Evolutionary conservation across 2,888 invertebrate species (phyloP), one percentile per base, ranked within the genome.

Genomic region (Drosophila meridionalis): DNA sequence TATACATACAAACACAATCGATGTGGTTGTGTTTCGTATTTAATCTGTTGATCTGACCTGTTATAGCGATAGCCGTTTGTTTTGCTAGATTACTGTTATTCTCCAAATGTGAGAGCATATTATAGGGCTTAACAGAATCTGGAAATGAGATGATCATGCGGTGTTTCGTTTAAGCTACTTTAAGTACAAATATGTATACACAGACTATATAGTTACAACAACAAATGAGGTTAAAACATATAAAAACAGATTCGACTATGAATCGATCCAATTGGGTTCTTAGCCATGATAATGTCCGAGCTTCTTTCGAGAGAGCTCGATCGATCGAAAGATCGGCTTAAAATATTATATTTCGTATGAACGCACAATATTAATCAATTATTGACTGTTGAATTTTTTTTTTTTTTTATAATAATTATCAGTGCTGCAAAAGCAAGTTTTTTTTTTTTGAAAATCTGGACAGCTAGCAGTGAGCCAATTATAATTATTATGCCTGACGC

Each of bases 51-150:
- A 77, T 83, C 92, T 92, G 90, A 92, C 92, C 92, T 92, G 92
- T 90, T 90, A 92, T 92, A 87, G 92, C 91, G 85, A 92, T 92
- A 81, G 92, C 92, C 86, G 92, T 92, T 91, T 92, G 91, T 85
- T 91, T 91, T 88, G 92, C 84, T 76, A 92, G 91, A 91, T 91
- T 92, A 90, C 92, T 92, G 89, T 92, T 92, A 86, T 91, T 92
- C 91, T 92, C 92, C 92, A 92, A 92, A 91, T 92, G 92, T 82
- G 92, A 92, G 82, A 92, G 91, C 92, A 92, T 92, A 90, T 92
- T 92, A 92, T 92, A 92, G 82, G 92, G 92, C 91, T 91, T 92
- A 87, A 89, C 87, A 88, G 91, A 89, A 92, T 92, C 92, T 92
- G 92, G 87, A 91, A 92, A 91, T 90, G 90, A 87, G 82, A 88